These are phyloP conservation scores for Monochamus alternatus DNA, from an alignment of 2,888 invertebrate species.

Conservation along the genomic window DNA sequence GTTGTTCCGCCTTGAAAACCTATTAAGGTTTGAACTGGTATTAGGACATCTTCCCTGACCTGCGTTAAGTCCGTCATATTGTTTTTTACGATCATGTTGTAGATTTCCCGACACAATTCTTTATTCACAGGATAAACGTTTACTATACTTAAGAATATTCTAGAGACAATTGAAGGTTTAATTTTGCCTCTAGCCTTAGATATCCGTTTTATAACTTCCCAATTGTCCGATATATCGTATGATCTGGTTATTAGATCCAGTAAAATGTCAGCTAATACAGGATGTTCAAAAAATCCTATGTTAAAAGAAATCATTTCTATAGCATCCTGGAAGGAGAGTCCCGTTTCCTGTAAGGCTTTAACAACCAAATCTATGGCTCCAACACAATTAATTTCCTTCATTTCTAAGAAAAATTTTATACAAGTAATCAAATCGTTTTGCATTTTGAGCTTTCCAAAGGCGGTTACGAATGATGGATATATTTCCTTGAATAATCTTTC, in stretches of 20 bases:
- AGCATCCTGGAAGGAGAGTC: slow-evolving; percentile 48
- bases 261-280: slow-evolving; percentile 42
- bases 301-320: slow-evolving; percentile 48
- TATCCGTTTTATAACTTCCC: slow-evolving; percentile 49
- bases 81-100: slow-evolving; percentile 45
- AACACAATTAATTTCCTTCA: slow-evolving; percentile 30
- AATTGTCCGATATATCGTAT: slow-evolving; percentile 39
- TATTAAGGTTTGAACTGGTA: slow-evolving; percentile 30
- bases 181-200: slow-evolving; percentile 42
- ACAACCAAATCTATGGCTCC: slow-evolving; percentile 40
- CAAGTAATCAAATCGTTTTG: slow-evolving; percentile 36
- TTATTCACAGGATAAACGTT: slow-evolving; percentile 36
- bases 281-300: slow-evolving; percentile 45
- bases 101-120: slow-evolving; percentile 45
- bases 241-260: slow-evolving; percentile 42
- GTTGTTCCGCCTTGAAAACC: slow-evolving; percentile 19
- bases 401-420: slow-evolving; percentile 41
- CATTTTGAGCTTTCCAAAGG: slow-evolving; percentile 42
- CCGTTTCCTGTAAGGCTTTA: slow-evolving; percentile 40
- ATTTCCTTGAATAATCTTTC: slow-evolving; percentile 40
- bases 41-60: slow-evolving; percentile 29
- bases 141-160: slow-evolving; percentile 42
- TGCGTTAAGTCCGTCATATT: slow-evolving; percentile 41
- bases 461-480: slow-evolving; percentile 36
- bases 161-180: slow-evolving; percentile 34